Evolutionary conservation across 1,140 invertebrate genomes (phyloP), one percentile per base, ranked within the genome.

Genomic region (Pseudachorutes palmiensis): DNA sequence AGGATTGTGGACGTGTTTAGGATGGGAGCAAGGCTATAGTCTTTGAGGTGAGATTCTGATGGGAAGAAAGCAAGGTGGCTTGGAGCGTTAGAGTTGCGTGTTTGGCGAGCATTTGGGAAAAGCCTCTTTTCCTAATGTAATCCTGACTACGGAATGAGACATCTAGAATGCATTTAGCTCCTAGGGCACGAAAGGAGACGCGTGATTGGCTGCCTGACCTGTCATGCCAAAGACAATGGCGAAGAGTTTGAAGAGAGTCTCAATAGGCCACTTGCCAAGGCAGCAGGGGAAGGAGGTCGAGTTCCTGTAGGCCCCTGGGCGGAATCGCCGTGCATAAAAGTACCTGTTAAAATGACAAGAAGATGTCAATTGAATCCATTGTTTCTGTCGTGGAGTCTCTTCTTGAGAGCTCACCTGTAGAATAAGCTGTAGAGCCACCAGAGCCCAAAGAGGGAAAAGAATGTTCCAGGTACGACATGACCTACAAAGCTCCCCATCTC

Each of bases 381-480:
- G 26, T 31, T 60, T 12, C 29, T 60, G 14, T 29, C 9, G 31
- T 30, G n/a, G n/a, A n/a, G n/a, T n/a, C n/a, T n/a, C n/a, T n/a
- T n/a, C n/a, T 60, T 60, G 29, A 49, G 55, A 5, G 31, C 64
- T 70, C 58, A 75, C 75, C 74, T 70, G 45, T 68, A 68, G 65
- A 79, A 79, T 24, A 78, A 73, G 24, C 76, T 76, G 41, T 80
- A 74, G 1, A 76, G 74, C 78, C 80, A 82, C 80, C 81, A 82
- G 28, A 81, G n/a, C 0, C 75, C 76, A 73, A 81, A 81, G 0
- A 76, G n/a, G 16, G 79, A 72, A 74, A 83, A 82, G 66, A 82
- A 81, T 12, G 79, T 77, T 59, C 82, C 82, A 1, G 81, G 82
- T 3, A 82, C 71, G 3, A 79, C 73, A 67, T 83, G 82, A 14